Conservation (phyloP, 2,113 vertebrate species). For the Rhadina sibilatrix region DNA sequence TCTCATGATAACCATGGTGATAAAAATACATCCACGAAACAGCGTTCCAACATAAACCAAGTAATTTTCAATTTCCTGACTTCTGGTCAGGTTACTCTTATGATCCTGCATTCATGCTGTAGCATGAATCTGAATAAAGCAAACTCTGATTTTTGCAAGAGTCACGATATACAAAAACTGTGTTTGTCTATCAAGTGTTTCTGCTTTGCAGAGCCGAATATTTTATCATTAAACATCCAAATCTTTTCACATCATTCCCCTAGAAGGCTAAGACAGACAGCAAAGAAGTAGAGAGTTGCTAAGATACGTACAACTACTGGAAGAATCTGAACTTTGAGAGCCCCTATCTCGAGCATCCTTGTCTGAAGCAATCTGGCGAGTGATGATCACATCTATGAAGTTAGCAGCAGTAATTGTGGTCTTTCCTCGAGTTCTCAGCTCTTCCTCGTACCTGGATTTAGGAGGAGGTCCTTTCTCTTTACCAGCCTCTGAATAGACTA, state of each 20-base stretch:
- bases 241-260: background rate
- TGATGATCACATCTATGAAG: constrained; percentile 99
- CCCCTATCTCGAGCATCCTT: constrained; percentile 92
- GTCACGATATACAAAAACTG: background rate
- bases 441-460: constrained; percentile 96
- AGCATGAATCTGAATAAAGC: background rate
- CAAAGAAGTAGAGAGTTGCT: constrained; percentile 31
- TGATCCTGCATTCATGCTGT: background rate
- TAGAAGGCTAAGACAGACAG: constrained; percentile 35
- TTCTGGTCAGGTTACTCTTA: background rate
- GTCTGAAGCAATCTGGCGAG: constrained; percentile 94
- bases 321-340: constrained; percentile 95
- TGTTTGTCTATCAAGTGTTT: background rate
- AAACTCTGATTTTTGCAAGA: background rate
- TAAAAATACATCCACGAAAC: background rate
- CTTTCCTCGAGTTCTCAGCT: constrained; percentile 94
- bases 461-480: constrained; percentile 92
- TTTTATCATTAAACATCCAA: background rate
- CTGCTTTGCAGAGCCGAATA: background rate
- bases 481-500: constrained; percentile 83
- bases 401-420: constrained; percentile 98
- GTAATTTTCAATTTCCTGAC: background rate
- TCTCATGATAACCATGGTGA: background rate
- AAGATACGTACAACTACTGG: constrained; percentile 89
- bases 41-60: background rate